Evolutionary conservation across 2,888 invertebrate species (phyloP), one percentile per base, ranked within the genome.

Genomic region (Ophioninae sp.): DNA sequence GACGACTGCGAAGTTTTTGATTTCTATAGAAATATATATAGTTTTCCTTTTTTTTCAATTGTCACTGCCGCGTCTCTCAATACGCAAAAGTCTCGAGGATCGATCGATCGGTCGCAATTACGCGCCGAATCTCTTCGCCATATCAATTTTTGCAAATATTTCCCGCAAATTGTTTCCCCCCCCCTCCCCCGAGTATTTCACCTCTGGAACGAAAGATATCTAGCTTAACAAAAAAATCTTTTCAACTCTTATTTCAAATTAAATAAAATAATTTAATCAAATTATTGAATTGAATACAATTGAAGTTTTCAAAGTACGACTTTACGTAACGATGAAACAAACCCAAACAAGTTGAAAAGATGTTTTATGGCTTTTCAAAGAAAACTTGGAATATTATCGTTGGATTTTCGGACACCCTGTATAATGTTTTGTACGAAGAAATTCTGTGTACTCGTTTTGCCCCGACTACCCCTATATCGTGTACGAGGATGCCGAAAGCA

Each of bases 101-200:
- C 85, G 79, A 83, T 85, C 82, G 83, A 85, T 79, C 79, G 73
- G 75, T 81, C 61, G 59, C 61, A 69, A 56, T 69, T 7, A 30
- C 30, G 62, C 62, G 21, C 30, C 5, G 10, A 5, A 10, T 23
- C 21, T 10, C 23, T 10, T 13, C 30, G 1, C 13, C 7, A 13
- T 8, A 30, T 62, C 13, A 62, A 59, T 59, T 20, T 59, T 21
- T 8, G 20, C 62, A 13, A 20, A 7, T 62, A 21, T 62, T 62
- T 62, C 5, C 20, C 62, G 13, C 23, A 10, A 21, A 23, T 62
- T 62, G 8, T 62, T 8, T 62, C 30, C 30, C 8, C 21, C 62
- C 0, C 23, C 8, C 21, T 23, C 0, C 23, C 23, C 10, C 30
- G 30, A 8, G 23, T 21, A 30, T 8, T 62, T 62, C 17, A 50